Conservation (phyloP, 2,797 vertebrate genomes). For the Apogon talboti region DNA sequence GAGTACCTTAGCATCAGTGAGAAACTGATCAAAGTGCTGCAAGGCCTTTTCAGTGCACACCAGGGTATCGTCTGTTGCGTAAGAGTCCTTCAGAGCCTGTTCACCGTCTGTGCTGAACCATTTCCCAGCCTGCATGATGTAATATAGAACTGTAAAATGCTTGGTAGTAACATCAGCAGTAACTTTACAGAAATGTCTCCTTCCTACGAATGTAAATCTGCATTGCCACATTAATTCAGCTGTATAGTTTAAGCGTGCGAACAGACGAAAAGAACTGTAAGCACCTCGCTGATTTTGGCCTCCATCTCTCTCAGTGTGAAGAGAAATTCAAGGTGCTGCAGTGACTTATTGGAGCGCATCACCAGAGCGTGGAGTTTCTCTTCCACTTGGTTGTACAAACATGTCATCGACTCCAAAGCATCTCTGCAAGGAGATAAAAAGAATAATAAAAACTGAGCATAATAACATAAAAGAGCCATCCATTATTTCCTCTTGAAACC, state of each 20-base stretch:
- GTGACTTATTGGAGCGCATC: constrained; percentile 90
- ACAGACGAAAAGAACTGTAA: neutral
- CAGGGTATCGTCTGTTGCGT: constrained; percentile 65
- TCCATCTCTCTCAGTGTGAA: constrained; percentile 83
- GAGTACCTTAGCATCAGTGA: constrained; percentile 83
- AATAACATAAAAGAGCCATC: neutral
- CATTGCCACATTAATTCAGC: neutral
- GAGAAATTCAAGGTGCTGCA: constrained; percentile 88
- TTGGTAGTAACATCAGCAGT: neutral
- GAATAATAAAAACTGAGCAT: neutral
- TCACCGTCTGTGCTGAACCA: constrained; percentile 90
- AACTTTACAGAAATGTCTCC: neutral
- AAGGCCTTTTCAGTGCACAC: constrained; percentile 72
- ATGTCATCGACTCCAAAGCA: constrained; percentile 83
- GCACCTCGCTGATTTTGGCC: constrained; percentile 84
- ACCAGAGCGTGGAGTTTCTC: constrained; percentile 92
- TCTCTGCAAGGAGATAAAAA: constrained; percentile 74
- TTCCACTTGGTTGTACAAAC: constrained; percentile 90
- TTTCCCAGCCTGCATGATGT: constrained; percentile 79
- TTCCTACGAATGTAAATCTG: neutral
- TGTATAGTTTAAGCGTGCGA: neutral
- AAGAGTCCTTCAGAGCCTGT: constrained; percentile 75
- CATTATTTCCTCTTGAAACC: too few relatives aligned
- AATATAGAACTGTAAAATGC: constrained; percentile 6
- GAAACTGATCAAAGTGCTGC: constrained; percentile 78